Percentiles rank a stretch among this genome's conserved stretches.
These are phyloP conservation scores for Emydura subglobosa DNA, from an alignment of 2,113 vertebrate species.

Conservation along the genomic window DNA sequence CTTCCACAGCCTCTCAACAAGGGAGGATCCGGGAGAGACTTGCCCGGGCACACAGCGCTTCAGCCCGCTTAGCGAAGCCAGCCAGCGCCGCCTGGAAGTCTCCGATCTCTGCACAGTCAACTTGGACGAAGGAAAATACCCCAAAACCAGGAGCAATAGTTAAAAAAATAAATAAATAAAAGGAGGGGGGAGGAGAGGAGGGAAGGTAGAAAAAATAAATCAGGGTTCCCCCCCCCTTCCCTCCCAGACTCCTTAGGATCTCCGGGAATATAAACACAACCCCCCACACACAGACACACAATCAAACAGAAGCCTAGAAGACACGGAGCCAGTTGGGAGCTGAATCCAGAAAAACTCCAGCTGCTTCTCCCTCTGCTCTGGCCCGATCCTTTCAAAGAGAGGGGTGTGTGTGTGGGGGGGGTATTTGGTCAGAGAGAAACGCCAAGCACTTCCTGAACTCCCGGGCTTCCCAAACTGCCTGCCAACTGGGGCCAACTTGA, in stretches of 20 bases:
- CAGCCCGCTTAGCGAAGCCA: slow-evolving; percentile 37
- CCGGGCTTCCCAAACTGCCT: slow-evolving; percentile 50
- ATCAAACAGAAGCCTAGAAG: background rate
- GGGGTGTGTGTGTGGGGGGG: background rate
- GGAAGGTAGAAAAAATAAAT: background rate
- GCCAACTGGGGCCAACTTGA: slow-evolving; percentile 60
- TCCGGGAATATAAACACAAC: background rate
- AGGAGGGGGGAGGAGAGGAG: rapidly evolving
- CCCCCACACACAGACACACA: background rate
- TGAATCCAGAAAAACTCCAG: background rate
- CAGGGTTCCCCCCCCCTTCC: background rate
- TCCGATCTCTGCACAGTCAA: background rate
- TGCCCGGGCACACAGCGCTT: slow-evolving; percentile 45
- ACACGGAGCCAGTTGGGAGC: background rate
- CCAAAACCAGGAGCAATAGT: background rate
- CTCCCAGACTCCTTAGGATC: slow-evolving; percentile 1
- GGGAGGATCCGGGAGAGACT: slow-evolving; percentile 19
- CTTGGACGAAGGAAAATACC: background rate
- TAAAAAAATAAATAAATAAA: too few species aligned
- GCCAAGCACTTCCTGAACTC: slow-evolving; percentile 16
- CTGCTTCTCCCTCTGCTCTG: background rate
- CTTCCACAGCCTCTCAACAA: background rate
- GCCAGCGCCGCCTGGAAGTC: background rate
- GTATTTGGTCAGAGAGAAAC: slow-evolving; percentile 11
- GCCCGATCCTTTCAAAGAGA: background rate